phyloP scores from a whole-genome alignment of 2,888 invertebrate genomes.

The Helobdella robusta region DNA sequence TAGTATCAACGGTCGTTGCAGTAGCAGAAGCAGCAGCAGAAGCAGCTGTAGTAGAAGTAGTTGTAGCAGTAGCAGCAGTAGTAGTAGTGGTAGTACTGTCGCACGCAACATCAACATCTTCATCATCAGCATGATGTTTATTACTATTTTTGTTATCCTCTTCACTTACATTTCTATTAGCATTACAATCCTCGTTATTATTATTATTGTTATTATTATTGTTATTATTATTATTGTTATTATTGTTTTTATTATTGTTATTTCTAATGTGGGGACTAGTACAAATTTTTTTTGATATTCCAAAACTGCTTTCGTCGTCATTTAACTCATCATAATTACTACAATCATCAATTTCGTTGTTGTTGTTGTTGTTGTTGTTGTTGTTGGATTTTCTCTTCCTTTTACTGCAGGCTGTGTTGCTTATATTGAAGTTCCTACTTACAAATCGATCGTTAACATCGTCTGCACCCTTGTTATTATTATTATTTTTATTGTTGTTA shows the following conservation, averaged over 20 bases:
- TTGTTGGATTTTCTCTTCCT: no score
- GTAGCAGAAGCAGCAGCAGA: no score
- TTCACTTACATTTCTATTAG: neutral
- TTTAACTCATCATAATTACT: neutral
- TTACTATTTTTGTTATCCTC: neutral
- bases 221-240: neutral
- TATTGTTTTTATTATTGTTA: no score
- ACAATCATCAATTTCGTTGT: neutral
- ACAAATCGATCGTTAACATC: neutral
- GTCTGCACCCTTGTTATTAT: neutral
- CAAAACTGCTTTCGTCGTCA: no score
- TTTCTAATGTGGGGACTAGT: no score
- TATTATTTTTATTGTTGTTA: neutral
- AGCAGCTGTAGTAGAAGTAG: no score
- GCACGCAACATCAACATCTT: neutral
- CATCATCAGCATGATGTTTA: neutral
- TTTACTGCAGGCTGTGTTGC: neutral
- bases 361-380: neutral
- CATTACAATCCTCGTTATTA: neutral
- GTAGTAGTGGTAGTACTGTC: neutral
- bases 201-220: neutral
- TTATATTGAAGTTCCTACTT: neutral
- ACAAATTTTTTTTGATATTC: no score
- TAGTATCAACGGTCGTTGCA: no score
- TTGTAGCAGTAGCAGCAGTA: neutral